Evolutionary conservation across 2,113 vertebrate genomes (phyloP).

Genomic region (Pygoscelis antarcticus): DNA sequence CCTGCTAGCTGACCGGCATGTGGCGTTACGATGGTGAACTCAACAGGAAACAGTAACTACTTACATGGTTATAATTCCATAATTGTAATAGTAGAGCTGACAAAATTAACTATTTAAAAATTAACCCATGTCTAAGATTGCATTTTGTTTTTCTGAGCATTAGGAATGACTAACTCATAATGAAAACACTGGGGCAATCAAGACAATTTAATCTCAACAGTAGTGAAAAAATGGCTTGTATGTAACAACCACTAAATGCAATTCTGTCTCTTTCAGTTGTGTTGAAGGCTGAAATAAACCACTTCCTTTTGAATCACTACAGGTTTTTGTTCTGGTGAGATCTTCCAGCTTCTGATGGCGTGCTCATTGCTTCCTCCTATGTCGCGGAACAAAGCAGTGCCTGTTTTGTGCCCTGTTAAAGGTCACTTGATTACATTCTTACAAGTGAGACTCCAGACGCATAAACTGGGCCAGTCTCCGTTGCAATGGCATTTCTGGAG

Average conservation of each 20-base stretch:
- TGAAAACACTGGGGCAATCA: not conserved
- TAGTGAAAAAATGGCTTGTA: not conserved
- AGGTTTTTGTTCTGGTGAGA: not conserved
- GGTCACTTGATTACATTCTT: slow-evolving; percentile 36
- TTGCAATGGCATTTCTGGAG: not conserved
- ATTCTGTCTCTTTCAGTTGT: not conserved
- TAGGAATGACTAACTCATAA: not conserved
- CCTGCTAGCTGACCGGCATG: not conserved
- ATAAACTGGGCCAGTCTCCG: not conserved
- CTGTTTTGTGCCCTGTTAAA: slow-evolving; percentile 20
- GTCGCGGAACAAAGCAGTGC: not conserved
- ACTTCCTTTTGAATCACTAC: not conserved
- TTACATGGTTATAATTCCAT: too few relatives aligned
- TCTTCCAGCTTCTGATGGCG: not conserved
- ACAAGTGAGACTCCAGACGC: slow-evolving; percentile 16
- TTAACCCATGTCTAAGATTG: not conserved
- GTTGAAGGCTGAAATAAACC: not conserved
- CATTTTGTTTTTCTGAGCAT: not conserved
- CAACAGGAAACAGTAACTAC: not conserved
- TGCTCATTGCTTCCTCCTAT: not conserved
- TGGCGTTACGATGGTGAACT: too few relatives aligned
- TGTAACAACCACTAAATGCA: not conserved
- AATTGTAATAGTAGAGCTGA: not conserved
- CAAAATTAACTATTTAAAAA: not conserved
- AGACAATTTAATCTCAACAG: not conserved